Evolutionary conservation across 2,797 vertebrate genomes (phyloP).

Genomic region (Leptatherina wallacei): DNA sequence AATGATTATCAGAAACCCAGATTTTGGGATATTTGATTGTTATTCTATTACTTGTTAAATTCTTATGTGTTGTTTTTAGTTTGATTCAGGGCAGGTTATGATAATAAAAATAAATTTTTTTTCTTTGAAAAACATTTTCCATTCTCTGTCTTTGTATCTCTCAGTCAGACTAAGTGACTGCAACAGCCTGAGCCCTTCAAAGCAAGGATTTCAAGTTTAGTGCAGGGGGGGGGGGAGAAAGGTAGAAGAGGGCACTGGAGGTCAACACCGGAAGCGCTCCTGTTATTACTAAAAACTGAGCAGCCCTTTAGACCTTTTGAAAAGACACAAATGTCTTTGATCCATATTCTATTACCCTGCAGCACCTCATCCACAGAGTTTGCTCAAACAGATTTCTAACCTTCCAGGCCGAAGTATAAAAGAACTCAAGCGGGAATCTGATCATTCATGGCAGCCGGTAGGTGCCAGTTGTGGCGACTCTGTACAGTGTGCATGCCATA

Average conservation of each 20-base stretch:
- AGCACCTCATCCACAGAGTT: conserved; percentile 27
- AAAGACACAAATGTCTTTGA: conserved; percentile 74
- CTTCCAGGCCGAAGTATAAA: not conserved
- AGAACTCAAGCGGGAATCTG: conserved; percentile 20
- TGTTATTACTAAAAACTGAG: conserved; percentile 80
- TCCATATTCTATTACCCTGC: conserved; percentile 73
- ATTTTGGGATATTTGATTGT: too few relatives aligned
- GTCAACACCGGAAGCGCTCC: conserved; percentile 73
- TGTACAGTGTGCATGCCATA: conserved; percentile 32
- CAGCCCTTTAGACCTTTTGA: conserved; percentile 60
- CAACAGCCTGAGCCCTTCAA: conserved; percentile 51
- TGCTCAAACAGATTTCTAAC: conserved; percentile 30
- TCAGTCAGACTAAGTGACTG: conserved; percentile 35
- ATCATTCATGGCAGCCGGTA: conserved; percentile 11
- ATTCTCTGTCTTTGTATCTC: conserved; percentile 22
- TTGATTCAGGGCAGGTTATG: not conserved
- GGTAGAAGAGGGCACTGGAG: conserved; percentile 44
- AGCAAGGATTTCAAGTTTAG: conserved; percentile 47
- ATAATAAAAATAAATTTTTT: conserved; percentile 14
- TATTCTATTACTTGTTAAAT: not conserved
- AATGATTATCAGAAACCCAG: too few relatives aligned
- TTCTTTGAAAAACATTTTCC: conserved; percentile 14
- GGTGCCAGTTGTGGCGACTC: conserved; percentile 6
- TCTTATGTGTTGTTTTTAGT: not conserved
- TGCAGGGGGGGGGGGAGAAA: conserved; percentile 20